Evolutionary conservation across 2,888 invertebrate species (phyloP).

Genomic region (Leucophora obtusa): DNA sequence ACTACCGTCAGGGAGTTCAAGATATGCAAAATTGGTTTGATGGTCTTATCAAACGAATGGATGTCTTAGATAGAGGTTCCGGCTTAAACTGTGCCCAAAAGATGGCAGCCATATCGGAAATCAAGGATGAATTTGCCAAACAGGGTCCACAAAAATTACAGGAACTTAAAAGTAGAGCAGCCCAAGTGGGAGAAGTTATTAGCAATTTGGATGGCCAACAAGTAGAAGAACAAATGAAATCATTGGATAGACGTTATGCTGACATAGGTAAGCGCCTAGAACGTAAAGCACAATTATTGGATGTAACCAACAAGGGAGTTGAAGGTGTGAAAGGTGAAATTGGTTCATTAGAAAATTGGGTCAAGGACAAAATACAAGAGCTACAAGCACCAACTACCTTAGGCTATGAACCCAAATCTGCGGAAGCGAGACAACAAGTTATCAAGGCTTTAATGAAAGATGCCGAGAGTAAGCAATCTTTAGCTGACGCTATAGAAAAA

Average conservation of each 20-base stretch:
- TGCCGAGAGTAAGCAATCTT: slow-evolving; percentile 89
- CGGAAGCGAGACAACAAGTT: slow-evolving; percentile 86
- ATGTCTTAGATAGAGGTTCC: slow-evolving; percentile 90
- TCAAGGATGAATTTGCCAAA: slow-evolving; percentile 86
- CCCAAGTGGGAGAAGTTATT: slow-evolving; percentile 87
- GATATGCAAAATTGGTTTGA: slow-evolving; percentile 91
- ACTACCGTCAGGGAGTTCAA: slow-evolving; percentile 86
- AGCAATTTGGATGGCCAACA: slow-evolving; percentile 94
- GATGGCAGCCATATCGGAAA: slow-evolving; percentile 85
- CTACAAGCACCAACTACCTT: slow-evolving; percentile 84
- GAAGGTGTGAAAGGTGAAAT: slow-evolving; percentile 90
- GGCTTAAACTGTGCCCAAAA: slow-evolving; percentile 90
- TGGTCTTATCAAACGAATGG: slow-evolving; percentile 87
- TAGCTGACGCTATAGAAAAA: slow-evolving; percentile 90
- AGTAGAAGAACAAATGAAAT: slow-evolving; percentile 93
- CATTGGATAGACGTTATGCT: slow-evolving; percentile 89
- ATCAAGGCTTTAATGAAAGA: slow-evolving; percentile 89
- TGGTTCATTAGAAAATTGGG: slow-evolving; percentile 88
- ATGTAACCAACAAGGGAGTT: slow-evolving; percentile 90
- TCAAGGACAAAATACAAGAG: slow-evolving; percentile 85
- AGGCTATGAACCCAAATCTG: slow-evolving; percentile 87
- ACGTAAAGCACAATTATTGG: slow-evolving; percentile 89
- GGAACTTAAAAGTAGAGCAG: slow-evolving; percentile 84
- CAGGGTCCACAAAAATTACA: slow-evolving; percentile 86
- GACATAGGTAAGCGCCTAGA: slow-evolving; percentile 91